Percentiles rank a stretch among this genome's conserved stretches.
Conservation (phyloP, 2,797 vertebrate genomes). For the Xenentodon cancila region DNA sequence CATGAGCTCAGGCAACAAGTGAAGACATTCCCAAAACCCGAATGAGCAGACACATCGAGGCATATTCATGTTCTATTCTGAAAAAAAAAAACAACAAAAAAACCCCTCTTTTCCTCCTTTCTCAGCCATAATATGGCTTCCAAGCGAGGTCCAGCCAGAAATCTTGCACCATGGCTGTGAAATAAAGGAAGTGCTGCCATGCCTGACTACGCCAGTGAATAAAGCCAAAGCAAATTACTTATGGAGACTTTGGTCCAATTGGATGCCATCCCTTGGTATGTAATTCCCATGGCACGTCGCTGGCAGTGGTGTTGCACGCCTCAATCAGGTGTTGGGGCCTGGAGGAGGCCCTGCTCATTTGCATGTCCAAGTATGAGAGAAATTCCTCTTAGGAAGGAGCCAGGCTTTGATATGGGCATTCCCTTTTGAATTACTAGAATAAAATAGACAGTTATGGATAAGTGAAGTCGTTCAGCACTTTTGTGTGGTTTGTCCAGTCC, state of each 20-base stretch:
- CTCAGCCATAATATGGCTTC: constrained; percentile 75
- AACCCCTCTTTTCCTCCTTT: constrained; percentile 75
- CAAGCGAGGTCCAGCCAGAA: constrained; percentile 81
- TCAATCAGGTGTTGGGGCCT: constrained; percentile 83
- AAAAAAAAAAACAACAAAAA: constrained; percentile 49
- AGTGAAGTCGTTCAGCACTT: constrained; percentile 80
- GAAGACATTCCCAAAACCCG: constrained; percentile 72
- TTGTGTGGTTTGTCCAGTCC: constrained; percentile 62
- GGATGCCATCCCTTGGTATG: constrained; percentile 82
- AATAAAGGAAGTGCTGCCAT: constrained; percentile 77
- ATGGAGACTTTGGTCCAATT: constrained; percentile 84
- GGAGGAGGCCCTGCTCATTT: constrained; percentile 78
- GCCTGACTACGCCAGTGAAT: constrained; percentile 80
- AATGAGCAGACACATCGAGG: constrained; percentile 72
- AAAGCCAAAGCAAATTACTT: constrained; percentile 84
- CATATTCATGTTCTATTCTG: constrained; percentile 73
- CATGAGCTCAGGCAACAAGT: constrained; percentile 75
- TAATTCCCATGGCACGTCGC: constrained; percentile 80
- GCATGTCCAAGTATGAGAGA: constrained; percentile 82
- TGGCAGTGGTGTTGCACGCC: constrained; percentile 79
- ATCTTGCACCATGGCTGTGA: constrained; percentile 74
- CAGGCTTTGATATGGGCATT: constrained; percentile 82
- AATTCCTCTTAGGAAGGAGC: constrained; percentile 78
- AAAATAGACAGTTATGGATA: constrained; percentile 84
- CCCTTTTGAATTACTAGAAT: constrained; percentile 78